Conservation (phyloP, 2,797 vertebrate species). For the Gymnoscopelus braueri region DNA sequence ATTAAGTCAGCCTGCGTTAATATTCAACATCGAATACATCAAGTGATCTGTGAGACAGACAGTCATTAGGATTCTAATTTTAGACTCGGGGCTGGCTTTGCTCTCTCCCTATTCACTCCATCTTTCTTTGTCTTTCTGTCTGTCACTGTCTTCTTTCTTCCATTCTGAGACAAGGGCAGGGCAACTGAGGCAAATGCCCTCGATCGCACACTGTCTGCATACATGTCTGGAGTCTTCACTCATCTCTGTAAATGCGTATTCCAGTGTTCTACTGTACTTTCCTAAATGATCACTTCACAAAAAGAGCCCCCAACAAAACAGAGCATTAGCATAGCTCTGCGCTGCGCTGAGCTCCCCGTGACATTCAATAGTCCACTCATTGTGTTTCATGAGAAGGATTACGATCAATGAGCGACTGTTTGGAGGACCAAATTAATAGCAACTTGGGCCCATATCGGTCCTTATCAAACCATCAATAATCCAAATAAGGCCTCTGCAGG, state of each 20-base stretch:
- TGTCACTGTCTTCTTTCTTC: constrained; percentile 19
- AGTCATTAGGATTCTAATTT: constrained; percentile 71
- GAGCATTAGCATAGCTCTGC: neutral
- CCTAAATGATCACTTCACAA: constrained; percentile 9
- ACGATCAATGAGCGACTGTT: constrained; percentile 40
- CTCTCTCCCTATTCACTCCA: constrained; percentile 12
- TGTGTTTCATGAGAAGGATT: constrained; percentile 33
- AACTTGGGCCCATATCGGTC: constrained; percentile 31
- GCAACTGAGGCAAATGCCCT: constrained; percentile 36
- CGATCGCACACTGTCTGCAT: constrained; percentile 25
- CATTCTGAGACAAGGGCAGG: constrained; percentile 44
- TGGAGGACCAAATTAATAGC: constrained; percentile 29
- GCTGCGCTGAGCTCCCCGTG: constrained; percentile 13
- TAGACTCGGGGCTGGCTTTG: constrained; percentile 32
- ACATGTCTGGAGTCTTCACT: constrained; percentile 41
- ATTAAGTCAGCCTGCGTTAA: constrained; percentile 48
- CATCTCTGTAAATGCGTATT: constrained; percentile 8
- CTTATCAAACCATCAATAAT: constrained; percentile 39
- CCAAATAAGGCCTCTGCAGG: constrained; percentile 18
- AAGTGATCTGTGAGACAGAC: constrained; percentile 55
- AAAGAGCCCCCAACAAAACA: neutral
- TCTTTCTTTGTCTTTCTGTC: constrained; percentile 27
- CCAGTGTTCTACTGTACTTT: constrained; percentile 8
- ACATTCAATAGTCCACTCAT: constrained; percentile 30
- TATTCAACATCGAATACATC: constrained; percentile 65